Conservation (phyloP, 2,888 invertebrate genomes). For the Lasius platythorax region DNA sequence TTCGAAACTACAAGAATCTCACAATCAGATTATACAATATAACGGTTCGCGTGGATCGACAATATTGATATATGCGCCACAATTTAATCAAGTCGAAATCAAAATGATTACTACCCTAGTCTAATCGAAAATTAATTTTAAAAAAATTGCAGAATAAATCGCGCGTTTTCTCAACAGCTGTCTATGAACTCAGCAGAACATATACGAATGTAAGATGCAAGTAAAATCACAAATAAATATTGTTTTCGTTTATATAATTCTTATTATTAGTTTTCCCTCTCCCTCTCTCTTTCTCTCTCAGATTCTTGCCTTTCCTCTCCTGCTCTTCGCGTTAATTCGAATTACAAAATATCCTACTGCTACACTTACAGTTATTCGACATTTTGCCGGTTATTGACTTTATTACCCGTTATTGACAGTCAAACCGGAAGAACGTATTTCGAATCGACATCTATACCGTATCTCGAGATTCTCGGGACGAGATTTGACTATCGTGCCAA, state of each 20-base stretch:
- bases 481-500: too few relatives aligned
- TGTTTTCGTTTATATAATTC: not conserved
- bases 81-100: not conserved
- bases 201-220: too few relatives aligned
- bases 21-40: not conserved
- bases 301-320: not conserved
- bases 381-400: slow-evolving; percentile 3
- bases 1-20: too few relatives aligned
- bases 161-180: not conserved
- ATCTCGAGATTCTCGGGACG: too few relatives aligned
- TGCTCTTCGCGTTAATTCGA: not conserved
- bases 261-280: not conserved
- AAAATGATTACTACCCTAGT: not conserved
- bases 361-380: not conserved
- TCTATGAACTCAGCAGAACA: not conserved
- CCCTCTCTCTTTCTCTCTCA: too few relatives aligned
- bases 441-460: not conserved
- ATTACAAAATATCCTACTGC: not conserved
- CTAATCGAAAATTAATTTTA: not conserved
- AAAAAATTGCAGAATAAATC: slow-evolving; percentile 15
- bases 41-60: not conserved
- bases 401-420: not conserved
- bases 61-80: not conserved
- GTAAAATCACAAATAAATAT: not conserved
- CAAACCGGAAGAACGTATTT: not conserved